Evolutionary conservation across 2,888 invertebrate genomes (phyloP), one percentile per base, ranked within the genome.

Genomic region (Meghimatium bilineatum): DNA sequence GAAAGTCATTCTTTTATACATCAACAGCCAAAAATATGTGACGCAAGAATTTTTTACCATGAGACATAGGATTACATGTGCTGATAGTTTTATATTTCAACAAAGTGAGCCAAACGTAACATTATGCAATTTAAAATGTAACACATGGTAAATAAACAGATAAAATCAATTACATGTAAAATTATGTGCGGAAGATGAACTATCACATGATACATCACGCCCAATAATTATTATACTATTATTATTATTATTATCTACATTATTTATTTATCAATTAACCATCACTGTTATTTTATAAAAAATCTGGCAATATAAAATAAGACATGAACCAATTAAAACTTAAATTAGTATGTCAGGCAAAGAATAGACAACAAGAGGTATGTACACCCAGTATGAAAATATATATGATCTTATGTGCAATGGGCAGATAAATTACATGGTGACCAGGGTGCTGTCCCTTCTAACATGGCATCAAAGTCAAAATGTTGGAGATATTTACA

Each of bases 381-480:
- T 66, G 23, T 74, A 81, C 81, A 81, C 81, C 82, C 49, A 44
- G 82, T 82, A 82, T 44, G 82, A 82, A 82, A 82, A 82, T 82
- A 82, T 38, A 81, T 66, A 72, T 60, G 79, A 34, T 80, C 32
- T 71, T 78, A 38, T 32, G 34, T 38, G 10, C 77, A 60, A 60
- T 63, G 78, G 67, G 44, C 67, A 78, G 66, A 56, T 78, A 63
- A 78, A 63, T 66, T 32, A 78, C 12, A 78, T 3, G 67, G 66
- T 38, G 66, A 66, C 66, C 78, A 78, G n/a, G 5, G 36, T 14
- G 52, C 52, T 32, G 26, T 29, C 36, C 32, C 56, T 52, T 75
- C 56, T 56, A 56, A 75, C n/a, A 17, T 34, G 14, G 63, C 77
- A 29, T 63, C 32, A 34, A 77, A 63, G n/a, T 77, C 10, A 52